Percentiles rank a stretch among this genome's conserved stretches.
phyloP scores from a whole-genome alignment of 1,140 invertebrate species.

The Leptestheria dahalacensis region DNA sequence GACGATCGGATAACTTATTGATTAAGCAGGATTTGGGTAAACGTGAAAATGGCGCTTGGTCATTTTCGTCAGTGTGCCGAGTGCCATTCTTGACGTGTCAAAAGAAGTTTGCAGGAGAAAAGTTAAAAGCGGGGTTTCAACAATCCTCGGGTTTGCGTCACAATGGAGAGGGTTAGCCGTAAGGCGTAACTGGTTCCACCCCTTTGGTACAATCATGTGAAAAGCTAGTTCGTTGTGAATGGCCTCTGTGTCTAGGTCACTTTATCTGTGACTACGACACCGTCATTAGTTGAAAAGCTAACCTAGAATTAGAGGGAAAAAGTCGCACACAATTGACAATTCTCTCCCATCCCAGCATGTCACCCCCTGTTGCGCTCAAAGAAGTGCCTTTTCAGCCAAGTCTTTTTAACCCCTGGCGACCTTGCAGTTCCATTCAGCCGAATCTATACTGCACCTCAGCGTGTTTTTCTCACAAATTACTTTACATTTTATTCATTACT shows the following conservation, averaged over 20 bases:
- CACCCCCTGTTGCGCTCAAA: neutral
- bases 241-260: neutral
- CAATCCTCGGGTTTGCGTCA: neutral
- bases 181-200: neutral
- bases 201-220: neutral
- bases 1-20: no score
- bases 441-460: neutral
- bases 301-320: conserved; percentile 13
- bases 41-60: no score
- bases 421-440: neutral
- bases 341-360: neutral
- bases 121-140: neutral
- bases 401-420: neutral
- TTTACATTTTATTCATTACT: neutral
- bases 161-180: neutral
- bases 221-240: neutral
- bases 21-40: no score
- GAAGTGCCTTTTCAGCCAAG: neutral
- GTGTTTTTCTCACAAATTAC: neutral
- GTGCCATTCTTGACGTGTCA: no score
- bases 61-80: no score
- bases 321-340: neutral
- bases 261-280: conserved; percentile 8
- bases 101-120: neutral
- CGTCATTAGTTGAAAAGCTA: conserved; percentile 17